These are phyloP conservation scores for Tragelaphus buxtoni DNA, from an alignment of 2,113 vertebrate genomes.

Conservation along the genomic window DNA sequence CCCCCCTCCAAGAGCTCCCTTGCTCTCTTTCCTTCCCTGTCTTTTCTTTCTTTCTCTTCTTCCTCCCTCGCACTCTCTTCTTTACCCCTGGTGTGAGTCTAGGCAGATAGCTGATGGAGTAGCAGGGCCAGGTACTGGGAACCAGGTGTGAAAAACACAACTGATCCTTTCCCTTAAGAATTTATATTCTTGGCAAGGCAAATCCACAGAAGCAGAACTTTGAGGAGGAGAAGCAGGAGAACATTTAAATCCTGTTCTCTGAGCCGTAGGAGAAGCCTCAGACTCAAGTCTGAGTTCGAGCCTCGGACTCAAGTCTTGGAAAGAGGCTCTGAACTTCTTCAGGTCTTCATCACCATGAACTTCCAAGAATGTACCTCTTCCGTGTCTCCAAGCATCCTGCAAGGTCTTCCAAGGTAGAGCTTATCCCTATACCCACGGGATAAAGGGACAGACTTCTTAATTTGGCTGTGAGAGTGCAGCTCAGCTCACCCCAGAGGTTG, in stretches of 20 bases:
- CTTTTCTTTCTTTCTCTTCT: neutral
- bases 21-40: neutral
- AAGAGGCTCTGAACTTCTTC: neutral
- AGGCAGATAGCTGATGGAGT: neutral
- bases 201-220: neutral
- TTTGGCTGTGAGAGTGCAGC: neutral
- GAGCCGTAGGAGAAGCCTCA: neutral
- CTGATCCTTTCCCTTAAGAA: neutral
- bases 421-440: neutral
- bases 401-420: neutral
- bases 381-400: neutral
- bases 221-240: neutral
- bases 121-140: neutral
- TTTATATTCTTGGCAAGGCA: neutral
- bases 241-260: neutral
- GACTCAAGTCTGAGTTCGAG: neutral
- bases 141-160: neutral
- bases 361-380: neutral
- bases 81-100: neutral
- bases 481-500: neutral
- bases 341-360: neutral
- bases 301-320: neutral
- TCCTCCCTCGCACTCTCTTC: fast-evolving
- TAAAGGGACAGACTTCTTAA: neutral
- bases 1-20: neutral